Evolutionary conservation across 2,888 invertebrate genomes (phyloP).

Genomic region (Morinoia aosen): DNA sequence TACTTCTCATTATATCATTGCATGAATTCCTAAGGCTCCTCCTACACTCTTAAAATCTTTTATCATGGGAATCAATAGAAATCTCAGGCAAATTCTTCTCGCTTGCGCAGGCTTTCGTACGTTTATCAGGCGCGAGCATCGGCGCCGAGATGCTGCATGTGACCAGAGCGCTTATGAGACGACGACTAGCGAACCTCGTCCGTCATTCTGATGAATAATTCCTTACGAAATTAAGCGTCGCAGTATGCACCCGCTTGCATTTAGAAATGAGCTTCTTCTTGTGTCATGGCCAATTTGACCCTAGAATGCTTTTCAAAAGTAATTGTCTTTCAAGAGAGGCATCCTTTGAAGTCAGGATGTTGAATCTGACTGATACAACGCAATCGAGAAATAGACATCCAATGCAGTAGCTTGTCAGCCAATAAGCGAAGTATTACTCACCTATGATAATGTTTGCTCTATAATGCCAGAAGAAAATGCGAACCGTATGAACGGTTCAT

Average conservation of each 20-base stretch:
- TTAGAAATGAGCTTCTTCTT: background rate
- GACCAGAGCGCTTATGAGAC: background rate
- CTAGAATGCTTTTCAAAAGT: no score
- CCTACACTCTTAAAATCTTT: constrained; percentile 47
- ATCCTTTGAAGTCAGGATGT: background rate
- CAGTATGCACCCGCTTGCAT: background rate
- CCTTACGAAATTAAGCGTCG: background rate
- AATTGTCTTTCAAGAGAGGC: background rate
- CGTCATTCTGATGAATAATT: background rate
- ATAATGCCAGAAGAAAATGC: background rate
- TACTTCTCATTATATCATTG: constrained; percentile 51
- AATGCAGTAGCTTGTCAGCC: background rate
- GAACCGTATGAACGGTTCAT: background rate
- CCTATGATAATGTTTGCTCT: background rate
- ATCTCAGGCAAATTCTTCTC: constrained; percentile 40
- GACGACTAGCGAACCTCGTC: background rate
- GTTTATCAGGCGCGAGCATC: constrained; percentile 42
- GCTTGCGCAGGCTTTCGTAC: background rate
- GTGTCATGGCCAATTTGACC: background rate
- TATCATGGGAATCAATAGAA: constrained; percentile 49
- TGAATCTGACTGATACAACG: background rate
- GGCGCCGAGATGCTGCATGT: background rate
- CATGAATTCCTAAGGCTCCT: constrained; percentile 38
- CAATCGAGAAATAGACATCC: background rate
- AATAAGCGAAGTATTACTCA: background rate